Conservation (phyloP, 2,113 vertebrate genomes). For the Romanogobio albipinnatus region DNA sequence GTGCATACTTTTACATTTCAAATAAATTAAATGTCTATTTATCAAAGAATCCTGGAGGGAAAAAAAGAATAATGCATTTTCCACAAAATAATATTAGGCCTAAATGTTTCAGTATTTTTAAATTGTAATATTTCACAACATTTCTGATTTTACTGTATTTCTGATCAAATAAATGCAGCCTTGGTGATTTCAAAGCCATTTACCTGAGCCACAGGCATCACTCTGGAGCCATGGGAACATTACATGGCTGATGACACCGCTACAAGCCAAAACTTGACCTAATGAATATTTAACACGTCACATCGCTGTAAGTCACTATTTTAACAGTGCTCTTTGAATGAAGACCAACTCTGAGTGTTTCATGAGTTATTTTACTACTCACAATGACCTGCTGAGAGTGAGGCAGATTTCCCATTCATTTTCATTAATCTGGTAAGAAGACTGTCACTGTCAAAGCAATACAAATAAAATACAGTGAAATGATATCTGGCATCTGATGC, state of each 20-base stretch:
- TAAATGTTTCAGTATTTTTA: background rate
- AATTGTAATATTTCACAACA: background rate
- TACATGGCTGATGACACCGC: too few species aligned
- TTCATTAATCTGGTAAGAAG: conserved; percentile 2
- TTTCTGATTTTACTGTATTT: background rate
- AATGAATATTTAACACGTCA: background rate
- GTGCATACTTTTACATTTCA: background rate
- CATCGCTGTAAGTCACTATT: background rate
- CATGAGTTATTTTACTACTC: background rate
- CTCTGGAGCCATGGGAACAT: background rate
- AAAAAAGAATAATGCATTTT: background rate
- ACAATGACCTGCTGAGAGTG: background rate
- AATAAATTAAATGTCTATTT: background rate
- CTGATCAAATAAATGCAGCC: background rate
- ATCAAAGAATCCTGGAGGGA: background rate
- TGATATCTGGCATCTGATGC: background rate
- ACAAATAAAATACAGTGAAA: background rate
- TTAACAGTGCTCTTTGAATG: background rate
- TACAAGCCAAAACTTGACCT: background rate
- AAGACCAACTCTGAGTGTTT: background rate
- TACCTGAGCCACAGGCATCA: background rate
- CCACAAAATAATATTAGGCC: background rate
- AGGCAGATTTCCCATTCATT: background rate
- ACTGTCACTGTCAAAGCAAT: conserved; percentile 1
- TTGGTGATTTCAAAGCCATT: background rate